Percentiles rank a stretch among this genome's conserved stretches.
Evolutionary conservation across 1,140 invertebrate genomes (phyloP).

Genomic region (Brachionus sp.): DNA sequence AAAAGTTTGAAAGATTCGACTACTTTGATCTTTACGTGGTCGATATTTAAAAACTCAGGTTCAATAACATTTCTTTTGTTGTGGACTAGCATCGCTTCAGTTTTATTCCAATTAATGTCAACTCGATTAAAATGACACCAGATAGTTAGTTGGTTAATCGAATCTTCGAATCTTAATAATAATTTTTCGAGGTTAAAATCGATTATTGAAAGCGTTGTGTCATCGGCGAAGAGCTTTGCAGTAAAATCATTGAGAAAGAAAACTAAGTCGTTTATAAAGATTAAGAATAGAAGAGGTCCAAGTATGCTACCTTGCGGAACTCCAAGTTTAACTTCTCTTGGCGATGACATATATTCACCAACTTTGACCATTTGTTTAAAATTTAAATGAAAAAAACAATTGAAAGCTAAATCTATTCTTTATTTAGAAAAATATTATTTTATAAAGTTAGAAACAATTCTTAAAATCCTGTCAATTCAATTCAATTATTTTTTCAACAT

Average conservation of each 20-base stretch:
- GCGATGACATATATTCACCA: neutral
- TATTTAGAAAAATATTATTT: too few relatives aligned
- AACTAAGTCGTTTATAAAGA: neutral
- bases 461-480: too few relatives aligned
- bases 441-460: too few relatives aligned
- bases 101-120: neutral
- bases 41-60: too few relatives aligned
- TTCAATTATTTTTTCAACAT: too few relatives aligned
- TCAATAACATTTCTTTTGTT: too few relatives aligned
- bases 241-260: neutral
- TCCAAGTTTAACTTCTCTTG: neutral
- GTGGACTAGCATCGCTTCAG: too few relatives aligned
- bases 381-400: too few relatives aligned
- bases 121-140: neutral
- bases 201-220: neutral
- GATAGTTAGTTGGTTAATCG: neutral
- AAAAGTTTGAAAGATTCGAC: neutral
- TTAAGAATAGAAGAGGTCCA: neutral
- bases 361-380: neutral
- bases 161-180: neutral
- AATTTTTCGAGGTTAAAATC: neutral
- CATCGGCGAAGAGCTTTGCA: neutral
- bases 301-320: constrained; percentile 5
- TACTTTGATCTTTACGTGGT: too few relatives aligned
- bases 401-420: too few relatives aligned